Percentiles rank a stretch among this genome's conserved stretches.
Conservation (phyloP, 2,113 vertebrate species). For the Nematolebias whitei region DNA sequence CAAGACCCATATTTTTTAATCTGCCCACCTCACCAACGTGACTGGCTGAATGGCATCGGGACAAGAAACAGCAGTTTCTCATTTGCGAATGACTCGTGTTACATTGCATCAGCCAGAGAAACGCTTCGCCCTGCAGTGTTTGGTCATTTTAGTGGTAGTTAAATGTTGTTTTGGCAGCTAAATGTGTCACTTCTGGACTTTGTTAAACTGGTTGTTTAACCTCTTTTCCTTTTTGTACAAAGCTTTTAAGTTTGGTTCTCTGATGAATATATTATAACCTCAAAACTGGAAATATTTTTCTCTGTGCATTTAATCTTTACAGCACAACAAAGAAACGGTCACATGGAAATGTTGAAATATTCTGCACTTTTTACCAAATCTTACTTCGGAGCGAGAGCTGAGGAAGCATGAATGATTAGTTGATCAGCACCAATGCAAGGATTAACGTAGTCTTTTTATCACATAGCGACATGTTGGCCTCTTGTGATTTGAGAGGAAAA, state of each 20-base stretch:
- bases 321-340: not conserved
- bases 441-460: slow-evolving; percentile 1
- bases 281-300: too few species aligned
- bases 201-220: not conserved
- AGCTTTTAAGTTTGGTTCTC: not conserved
- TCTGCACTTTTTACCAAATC: not conserved
- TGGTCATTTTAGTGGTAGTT: not conserved
- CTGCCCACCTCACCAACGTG: not conserved
- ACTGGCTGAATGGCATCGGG: not conserved
- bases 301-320: too few species aligned
- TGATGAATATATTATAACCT: not conserved
- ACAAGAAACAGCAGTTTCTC: not conserved
- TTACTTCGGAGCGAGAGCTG: not conserved
- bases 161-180: not conserved
- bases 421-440: not conserved
- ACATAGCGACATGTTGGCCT: not conserved
- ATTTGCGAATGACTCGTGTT: not conserved
- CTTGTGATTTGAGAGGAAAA: not conserved
- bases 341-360: not conserved
- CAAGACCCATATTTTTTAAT: not conserved
- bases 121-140: not conserved
- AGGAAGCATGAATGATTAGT: not conserved
- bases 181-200: not conserved
- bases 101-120: not conserved
- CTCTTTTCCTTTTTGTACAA: not conserved